These are phyloP conservation scores for Acromyrmex echinatior DNA, from an alignment of 1,140 invertebrate species.

Conservation along the genomic window DNA sequence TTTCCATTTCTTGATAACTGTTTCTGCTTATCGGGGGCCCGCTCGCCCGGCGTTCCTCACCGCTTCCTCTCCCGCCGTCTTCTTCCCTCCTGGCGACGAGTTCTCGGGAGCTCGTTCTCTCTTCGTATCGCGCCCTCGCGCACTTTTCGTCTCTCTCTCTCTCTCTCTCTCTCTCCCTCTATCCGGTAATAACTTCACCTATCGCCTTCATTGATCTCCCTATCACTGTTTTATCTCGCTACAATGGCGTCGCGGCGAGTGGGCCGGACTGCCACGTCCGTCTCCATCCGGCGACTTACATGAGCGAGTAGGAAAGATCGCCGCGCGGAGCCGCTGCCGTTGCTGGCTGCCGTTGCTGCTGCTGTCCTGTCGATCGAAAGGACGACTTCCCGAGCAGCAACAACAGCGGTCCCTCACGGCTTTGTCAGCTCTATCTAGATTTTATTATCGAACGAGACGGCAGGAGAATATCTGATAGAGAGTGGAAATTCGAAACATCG, in stretches of 20 bases:
- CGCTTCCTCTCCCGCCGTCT: conserved; percentile 11
- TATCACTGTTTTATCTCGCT: conserved; percentile 87
- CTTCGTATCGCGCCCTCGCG: conserved; percentile 44
- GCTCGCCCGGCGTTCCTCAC: conserved; percentile 33
- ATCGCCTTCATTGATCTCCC: conserved; percentile 87
- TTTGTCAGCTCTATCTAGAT: conserved; percentile 61
- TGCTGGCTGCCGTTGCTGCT: conserved; percentile 19
- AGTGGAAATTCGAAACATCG: conserved; percentile 59
- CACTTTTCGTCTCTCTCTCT: conserved; percentile 46
- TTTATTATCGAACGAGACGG: conserved; percentile 53
- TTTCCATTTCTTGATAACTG: conserved; percentile 87
- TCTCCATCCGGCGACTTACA: conserved; percentile 68
- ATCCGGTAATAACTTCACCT: conserved; percentile 87
- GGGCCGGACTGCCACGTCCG: conserved; percentile 69
- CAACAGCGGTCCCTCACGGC: conserved; percentile 44
- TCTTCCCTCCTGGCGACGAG: background rate
- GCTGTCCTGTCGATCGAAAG: conserved; percentile 57
- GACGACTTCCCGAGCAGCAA: conserved; percentile 40
- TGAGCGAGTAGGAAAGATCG: conserved; percentile 49
- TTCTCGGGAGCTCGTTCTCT: conserved; percentile 37
- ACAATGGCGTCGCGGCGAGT: conserved; percentile 83
- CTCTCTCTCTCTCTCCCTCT: conserved; percentile 81
- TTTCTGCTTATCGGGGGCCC: conserved; percentile 85
- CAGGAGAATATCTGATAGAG: conserved; percentile 40
- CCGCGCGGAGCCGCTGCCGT: background rate